Evolutionary conservation across 2,113 vertebrate genomes (phyloP), one percentile per base, ranked within the genome.

Genomic region (Scolopax mira): DNA sequence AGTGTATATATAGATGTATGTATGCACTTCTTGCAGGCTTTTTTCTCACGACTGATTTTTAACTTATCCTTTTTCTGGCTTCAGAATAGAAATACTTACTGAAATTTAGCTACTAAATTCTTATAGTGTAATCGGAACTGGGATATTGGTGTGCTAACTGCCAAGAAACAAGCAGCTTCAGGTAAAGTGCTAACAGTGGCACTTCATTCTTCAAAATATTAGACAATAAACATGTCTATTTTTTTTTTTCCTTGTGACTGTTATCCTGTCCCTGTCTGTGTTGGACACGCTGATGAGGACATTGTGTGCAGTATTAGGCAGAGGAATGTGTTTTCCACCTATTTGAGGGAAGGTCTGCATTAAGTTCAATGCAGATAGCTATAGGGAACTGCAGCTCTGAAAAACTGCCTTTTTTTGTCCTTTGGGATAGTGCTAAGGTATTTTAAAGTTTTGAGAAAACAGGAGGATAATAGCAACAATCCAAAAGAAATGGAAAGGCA

Each of bases 231-330:
- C 10, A 4, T 13, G 13, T 13, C 4, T n/a, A n/a, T 54, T 41
- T 2, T 3, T 10, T 42, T n/a, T 12, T 30, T 25, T 14, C 16
- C 23, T 25, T 27, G 3, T 42, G 70, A 5, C 19, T 39, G 4
- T 7, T 31, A 15, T 18, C 12, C 13, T 27, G 46, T 17, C 54
- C 1, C 13, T 27, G 46, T 15, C 54, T 1, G 0, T 7, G 31
- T 22, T 0, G 1, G 35, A 14, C 23, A 4, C 24, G 0, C 11
- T 4, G 74, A 10, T 12, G 48, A 1, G 48, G 81, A 8, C 16
- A 6, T 5, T 31, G n/a, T 30, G 18, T 58, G 57, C 48, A 46
- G 10, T 4, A 60, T 54, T 27, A 66, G 9, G 5, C 15, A 52
- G 24, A 52, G 48, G 18, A 62, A 46, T 0, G 0, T 10, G 4